phyloP scores from a whole-genome alignment of 2,888 invertebrate genomes.

The Dolomedes plantarius region DNA sequence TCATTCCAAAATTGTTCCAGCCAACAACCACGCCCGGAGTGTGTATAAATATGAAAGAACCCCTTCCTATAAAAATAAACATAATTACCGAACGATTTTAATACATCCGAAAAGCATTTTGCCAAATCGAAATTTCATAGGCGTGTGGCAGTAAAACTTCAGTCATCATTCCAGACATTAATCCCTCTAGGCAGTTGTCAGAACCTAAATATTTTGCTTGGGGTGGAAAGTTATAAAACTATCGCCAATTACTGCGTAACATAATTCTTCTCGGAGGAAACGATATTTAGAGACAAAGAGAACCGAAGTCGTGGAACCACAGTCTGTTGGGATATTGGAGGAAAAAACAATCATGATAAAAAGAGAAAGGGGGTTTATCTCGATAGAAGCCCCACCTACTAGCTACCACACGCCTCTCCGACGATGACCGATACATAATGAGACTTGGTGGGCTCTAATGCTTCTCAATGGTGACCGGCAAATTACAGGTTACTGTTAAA shows the following conservation, averaged over 20 bases:
- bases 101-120: constrained; percentile 32
- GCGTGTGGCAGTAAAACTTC: not conserved
- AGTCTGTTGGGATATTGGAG: not conserved
- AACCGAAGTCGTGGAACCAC: not conserved
- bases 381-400: constrained; percentile 47
- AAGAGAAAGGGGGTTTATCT: not conserved
- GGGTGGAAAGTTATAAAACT: constrained; percentile 28
- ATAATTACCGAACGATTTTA: constrained; percentile 30
- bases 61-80: constrained; percentile 21
- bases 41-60: not conserved
- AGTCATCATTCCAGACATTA: not conserved
- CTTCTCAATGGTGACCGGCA: constrained; percentile 46
- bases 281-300: constrained; percentile 12
- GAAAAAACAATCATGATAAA: constrained; percentile 16
- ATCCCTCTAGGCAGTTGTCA: not conserved
- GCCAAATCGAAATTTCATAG: constrained; percentile 28
- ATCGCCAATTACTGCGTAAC: constrained; percentile 1
- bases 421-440: constrained; percentile 65
- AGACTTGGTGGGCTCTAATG: constrained; percentile 59
- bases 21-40: not conserved
- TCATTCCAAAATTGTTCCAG: not conserved
- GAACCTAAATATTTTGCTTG: constrained; percentile 47
- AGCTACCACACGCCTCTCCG: constrained; percentile 63
- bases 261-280: constrained; percentile 19
- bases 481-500: constrained; percentile 58